These are phyloP conservation scores for Cheilosia scutellata DNA, from an alignment of 2,888 invertebrate genomes.

Conservation along the genomic window DNA sequence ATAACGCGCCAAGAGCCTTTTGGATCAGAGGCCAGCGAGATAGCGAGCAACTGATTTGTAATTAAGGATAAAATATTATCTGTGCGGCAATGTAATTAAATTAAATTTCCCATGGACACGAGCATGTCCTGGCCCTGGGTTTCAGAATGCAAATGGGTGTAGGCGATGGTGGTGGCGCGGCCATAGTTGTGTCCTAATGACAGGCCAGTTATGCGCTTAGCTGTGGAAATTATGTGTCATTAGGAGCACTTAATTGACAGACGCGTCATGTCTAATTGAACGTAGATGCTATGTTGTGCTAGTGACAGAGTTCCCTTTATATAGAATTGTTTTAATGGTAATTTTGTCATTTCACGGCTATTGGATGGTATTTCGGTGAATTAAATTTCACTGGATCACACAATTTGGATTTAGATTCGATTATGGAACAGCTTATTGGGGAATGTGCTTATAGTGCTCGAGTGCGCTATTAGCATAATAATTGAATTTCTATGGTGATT, in stretches of 20 bases:
- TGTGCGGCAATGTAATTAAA: conserved; percentile 70
- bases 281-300: conserved; percentile 14
- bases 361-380: conserved; percentile 13
- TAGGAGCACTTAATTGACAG: conserved; percentile 69
- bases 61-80: conserved; percentile 75
- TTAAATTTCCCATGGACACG: conserved; percentile 63
- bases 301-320: conserved; percentile 32
- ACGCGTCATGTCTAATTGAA: conserved; percentile 63
- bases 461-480: background rate
- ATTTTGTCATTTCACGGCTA: conserved; percentile 40
- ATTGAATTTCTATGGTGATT: background rate
- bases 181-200: conserved; percentile 23
- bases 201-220: conserved; percentile 32
- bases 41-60: conserved; percentile 70
- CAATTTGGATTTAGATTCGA: conserved; percentile 3
- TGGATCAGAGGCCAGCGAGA: conserved; percentile 28
- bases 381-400: conserved; percentile 7
- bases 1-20: conserved; percentile 27
- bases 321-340: conserved; percentile 24
- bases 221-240: conserved; percentile 65
- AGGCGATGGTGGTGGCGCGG: conserved; percentile 31
- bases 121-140: conserved; percentile 48
- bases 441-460: background rate
- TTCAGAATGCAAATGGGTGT: conserved; percentile 59
- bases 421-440: background rate